phyloP scores from a whole-genome alignment of 2,797 vertebrate genomes.

The Poliocrania exsul region DNA sequence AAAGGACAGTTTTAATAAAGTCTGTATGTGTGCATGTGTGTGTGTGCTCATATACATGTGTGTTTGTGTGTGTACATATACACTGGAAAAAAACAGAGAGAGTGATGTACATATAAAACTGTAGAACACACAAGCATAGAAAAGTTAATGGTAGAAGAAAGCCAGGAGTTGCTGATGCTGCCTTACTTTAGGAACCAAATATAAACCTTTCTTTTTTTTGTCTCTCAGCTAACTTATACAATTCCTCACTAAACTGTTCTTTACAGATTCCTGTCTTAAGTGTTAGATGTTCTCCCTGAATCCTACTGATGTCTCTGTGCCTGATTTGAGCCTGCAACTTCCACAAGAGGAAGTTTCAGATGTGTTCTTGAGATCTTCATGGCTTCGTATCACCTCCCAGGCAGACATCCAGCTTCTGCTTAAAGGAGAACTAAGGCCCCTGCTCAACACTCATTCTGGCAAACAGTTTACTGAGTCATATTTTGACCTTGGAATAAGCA shows the following conservation, averaged over 20 bases:
- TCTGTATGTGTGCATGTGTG: rapidly evolving
- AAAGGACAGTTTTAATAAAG: background rate
- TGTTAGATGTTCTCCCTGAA: background rate
- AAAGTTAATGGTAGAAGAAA: background rate
- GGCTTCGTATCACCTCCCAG: background rate
- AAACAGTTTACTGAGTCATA: background rate
- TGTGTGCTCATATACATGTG: rapidly evolving
- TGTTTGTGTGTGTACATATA: background rate
- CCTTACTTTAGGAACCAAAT: background rate
- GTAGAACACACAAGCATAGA: background rate
- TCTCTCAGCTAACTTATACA: background rate
- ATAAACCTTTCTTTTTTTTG: background rate
- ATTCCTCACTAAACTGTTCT: background rate
- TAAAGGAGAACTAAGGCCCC: background rate
- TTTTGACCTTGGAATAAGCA: background rate
- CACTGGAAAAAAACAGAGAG: background rate
- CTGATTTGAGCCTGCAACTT: background rate
- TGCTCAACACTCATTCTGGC: background rate
- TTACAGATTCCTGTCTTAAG: background rate
- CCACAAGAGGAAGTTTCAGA: background rate
- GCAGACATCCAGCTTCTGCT: background rate
- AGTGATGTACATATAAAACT: background rate
- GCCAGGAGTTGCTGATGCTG: background rate
- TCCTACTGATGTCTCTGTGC: background rate
- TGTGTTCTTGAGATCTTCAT: background rate